These are phyloP conservation scores for Nomia melanderi DNA, from an alignment of 1,140 invertebrate species.

Conservation along the genomic window DNA sequence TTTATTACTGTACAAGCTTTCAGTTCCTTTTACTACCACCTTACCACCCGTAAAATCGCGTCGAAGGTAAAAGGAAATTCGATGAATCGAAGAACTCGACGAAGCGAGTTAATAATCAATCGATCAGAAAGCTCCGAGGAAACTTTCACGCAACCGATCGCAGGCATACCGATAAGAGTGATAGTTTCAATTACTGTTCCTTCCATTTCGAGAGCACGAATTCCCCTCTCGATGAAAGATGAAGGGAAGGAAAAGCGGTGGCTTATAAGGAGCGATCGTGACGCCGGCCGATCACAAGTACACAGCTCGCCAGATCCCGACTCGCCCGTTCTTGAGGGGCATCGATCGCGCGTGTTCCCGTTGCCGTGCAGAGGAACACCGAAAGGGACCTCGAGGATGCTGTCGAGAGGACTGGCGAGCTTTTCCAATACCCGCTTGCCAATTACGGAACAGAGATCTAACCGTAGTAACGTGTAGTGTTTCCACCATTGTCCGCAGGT, in stretches of 20 bases:
- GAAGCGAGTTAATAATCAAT: no score
- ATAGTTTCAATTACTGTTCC: no score
- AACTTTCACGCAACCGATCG: no score
- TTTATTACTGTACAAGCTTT: no score
- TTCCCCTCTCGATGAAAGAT: not conserved
- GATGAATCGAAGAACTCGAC: no score
- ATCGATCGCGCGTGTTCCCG: not conserved
- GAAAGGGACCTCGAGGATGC: constrained; percentile 11
- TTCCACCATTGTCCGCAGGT: constrained; percentile 92
- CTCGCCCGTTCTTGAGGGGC: not conserved
- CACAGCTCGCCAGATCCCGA: constrained; percentile 59
- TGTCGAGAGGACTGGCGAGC: constrained; percentile 63
- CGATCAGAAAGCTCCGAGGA: no score
- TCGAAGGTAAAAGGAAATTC: no score
- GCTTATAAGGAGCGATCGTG: constrained; percentile 11
- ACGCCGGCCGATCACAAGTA: constrained; percentile 42
- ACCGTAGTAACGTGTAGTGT: constrained; percentile 87
- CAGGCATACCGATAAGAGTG: no score
- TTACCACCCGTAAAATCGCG: no score
- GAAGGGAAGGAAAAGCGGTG: not conserved
- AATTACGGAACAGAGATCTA: constrained; percentile 79
- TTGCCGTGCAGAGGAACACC: not conserved
- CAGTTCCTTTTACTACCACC: no score
- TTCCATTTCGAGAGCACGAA: no score
- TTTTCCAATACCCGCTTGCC: constrained; percentile 73